Evolutionary conservation across 2,888 invertebrate genomes (phyloP).

Genomic region (Hypolimnas misippus): DNA sequence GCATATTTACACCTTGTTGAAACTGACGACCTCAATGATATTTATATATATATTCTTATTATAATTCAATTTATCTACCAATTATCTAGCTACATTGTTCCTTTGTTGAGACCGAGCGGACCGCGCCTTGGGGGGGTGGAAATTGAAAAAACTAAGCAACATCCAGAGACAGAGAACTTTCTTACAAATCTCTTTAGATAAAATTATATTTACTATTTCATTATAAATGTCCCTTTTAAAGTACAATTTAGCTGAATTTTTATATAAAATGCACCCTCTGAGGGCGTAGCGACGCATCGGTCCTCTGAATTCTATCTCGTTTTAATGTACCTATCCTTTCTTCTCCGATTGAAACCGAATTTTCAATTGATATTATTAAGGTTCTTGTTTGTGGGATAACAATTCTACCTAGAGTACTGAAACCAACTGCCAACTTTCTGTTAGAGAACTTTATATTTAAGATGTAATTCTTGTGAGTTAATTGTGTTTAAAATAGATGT

Average conservation of each 20-base stretch:
- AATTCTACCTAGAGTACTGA: constrained; percentile 69
- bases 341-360: constrained; percentile 63
- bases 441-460: constrained; percentile 65
- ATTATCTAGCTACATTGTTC: constrained; percentile 58
- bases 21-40: constrained; percentile 60
- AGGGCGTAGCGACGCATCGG: constrained; percentile 16
- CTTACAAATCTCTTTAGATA: constrained; percentile 22
- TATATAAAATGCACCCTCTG: constrained; percentile 8
- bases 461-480: constrained; percentile 72
- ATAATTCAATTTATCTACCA: constrained; percentile 52
- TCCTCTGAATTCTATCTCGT: constrained; percentile 36
- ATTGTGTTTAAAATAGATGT: constrained; percentile 75
- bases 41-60: constrained; percentile 49
- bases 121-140: background rate
- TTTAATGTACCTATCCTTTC: constrained; percentile 31
- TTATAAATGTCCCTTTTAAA: constrained; percentile 42
- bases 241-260: constrained; percentile 41
- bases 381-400: constrained; percentile 58
- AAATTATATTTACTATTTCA: constrained; percentile 28
- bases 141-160: constrained; percentile 8
- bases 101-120: constrained; percentile 47
- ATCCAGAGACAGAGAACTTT: constrained; percentile 3
- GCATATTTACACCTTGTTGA: constrained; percentile 76
- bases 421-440: constrained; percentile 79
- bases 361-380: constrained; percentile 72